Evolutionary conservation across 2,113 vertebrate genomes (phyloP).

Genomic region (Thunnus thynnus): DNA sequence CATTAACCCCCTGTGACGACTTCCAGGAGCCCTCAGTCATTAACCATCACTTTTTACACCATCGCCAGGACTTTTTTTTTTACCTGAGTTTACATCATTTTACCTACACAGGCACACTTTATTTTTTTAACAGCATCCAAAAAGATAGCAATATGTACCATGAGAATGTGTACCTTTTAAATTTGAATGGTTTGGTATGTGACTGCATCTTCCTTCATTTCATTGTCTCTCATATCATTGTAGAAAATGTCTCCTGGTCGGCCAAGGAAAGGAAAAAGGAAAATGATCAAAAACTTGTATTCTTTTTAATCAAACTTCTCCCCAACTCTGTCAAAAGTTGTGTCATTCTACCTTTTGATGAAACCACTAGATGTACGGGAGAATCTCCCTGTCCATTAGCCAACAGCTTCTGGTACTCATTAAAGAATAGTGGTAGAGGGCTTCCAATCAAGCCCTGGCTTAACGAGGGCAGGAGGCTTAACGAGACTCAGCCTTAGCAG

Average conservation of each 20-base stretch:
- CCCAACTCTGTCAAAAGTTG: too few relatives aligned
- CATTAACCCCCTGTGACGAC: slow-evolving; percentile 41
- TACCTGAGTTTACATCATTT: slow-evolving; percentile 35
- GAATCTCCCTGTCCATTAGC: not conserved
- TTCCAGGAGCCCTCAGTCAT: slow-evolving; percentile 57
- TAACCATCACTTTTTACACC: slow-evolving; percentile 16
- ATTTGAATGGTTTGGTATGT: too few relatives aligned
- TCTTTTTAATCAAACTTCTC: not conserved
- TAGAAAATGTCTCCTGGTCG: too few relatives aligned
- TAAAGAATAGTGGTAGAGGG: slow-evolving; percentile 24
- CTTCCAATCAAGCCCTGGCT: slow-evolving; percentile 45
- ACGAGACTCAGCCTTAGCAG: slow-evolving; percentile 60
- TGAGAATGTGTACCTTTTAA: too few relatives aligned
- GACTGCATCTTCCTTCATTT: too few relatives aligned
- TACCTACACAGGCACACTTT: slow-evolving; percentile 35
- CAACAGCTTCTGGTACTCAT: slow-evolving; percentile 59
- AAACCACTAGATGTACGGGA: not conserved
- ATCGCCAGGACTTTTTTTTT: slow-evolving; percentile 1
- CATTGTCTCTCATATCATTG: too few relatives aligned
- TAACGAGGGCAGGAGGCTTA: slow-evolving; percentile 64
- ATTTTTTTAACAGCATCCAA: slow-evolving; percentile 15
- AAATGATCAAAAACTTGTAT: too few relatives aligned
- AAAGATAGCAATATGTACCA: not conserved
- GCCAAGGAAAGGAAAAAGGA: too few relatives aligned
- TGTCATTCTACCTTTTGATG: not conserved